Base-by-base conservation (phyloP, 2,888 invertebrate species). In the Pogonocherus hispidulus region DNA sequence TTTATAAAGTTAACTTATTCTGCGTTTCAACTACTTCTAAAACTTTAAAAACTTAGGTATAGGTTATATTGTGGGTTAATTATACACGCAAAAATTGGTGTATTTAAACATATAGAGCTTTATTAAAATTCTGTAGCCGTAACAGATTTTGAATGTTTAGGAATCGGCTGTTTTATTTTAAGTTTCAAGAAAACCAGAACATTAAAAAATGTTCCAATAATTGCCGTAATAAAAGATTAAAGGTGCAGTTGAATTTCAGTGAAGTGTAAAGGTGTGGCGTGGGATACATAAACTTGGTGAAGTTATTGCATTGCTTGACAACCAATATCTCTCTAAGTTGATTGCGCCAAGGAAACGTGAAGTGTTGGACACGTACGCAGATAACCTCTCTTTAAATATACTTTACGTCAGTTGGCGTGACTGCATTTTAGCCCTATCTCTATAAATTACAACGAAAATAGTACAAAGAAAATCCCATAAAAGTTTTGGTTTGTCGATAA, bases 261-360 rank as follows among this genome's bases (percentile, higher is more conserved):
- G 22, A 74, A 75, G 68, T 70, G 66, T 72, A 66, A 70, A 68
- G 64, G 66, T 69, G 71, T 68, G 73, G 70, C 68, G 51, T 52
- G 14, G 69, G 69, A 57, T 47, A 49, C 76, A 81, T 82, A 82
- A 83, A 83, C 77, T 81, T 74, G 69, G 78, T 76, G 72, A 80
- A 78, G 79, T 82, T 82, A 83, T 81, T 81, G 79, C 81, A 77
- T 73, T 70, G 78, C 76, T 76, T 82, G 82, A 82, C 82, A 82
- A 79, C 79, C 73, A 76, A 78, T 76, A 78, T 76, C 72, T 73
- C 69, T 72, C 72, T 69, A 74, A 70, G 74, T 35, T 56, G 54
- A 66, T 49, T 63, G 60, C 64, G 62, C 49, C 52, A 41, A 67
- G 60, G 66, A 70, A 74, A 74, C 74, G 74, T 76, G 74, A 77